Conservation (phyloP, 2,888 invertebrate species). For the Lepidochitona cinerea region DNA sequence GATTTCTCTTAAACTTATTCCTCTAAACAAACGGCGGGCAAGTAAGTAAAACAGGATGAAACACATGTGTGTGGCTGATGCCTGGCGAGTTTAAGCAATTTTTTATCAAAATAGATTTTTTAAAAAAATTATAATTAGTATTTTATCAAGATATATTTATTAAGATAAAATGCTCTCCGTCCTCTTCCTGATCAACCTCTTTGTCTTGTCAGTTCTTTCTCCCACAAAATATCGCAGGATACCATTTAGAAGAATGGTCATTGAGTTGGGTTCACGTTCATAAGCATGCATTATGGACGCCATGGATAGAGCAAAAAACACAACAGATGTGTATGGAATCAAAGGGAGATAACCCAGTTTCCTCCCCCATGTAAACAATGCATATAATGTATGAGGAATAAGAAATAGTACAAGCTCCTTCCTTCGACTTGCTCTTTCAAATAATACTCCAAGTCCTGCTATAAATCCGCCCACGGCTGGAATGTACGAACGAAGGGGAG, state of each 20-base stretch:
- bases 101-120: too few species aligned
- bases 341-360: conserved; percentile 18
- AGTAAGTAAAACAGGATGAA: too few species aligned
- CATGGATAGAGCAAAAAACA: conserved; percentile 54
- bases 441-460: conserved; percentile 44
- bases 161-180: background rate
- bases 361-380: conserved; percentile 40
- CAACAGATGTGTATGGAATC: conserved; percentile 44
- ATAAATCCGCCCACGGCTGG: conserved; percentile 43
- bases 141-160: too few species aligned
- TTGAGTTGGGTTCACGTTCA: conserved; percentile 54
- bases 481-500: conserved; percentile 47
- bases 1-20: too few species aligned
- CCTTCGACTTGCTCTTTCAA: conserved; percentile 45
- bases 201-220: conserved; percentile 16
- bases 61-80: too few species aligned
- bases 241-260: conserved; percentile 48
- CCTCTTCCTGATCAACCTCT: background rate
- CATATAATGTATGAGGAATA: conserved; percentile 50
- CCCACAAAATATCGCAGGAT: conserved; percentile 53
- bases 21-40: too few species aligned
- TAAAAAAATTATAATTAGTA: too few species aligned
- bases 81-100: too few species aligned
- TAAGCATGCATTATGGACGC: conserved; percentile 58
- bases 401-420: conserved; percentile 53